Percentiles rank a stretch among this genome's conserved stretches.
Evolutionary conservation across 1,140 invertebrate genomes (phyloP).

Genomic region (Pantala flavescens): DNA sequence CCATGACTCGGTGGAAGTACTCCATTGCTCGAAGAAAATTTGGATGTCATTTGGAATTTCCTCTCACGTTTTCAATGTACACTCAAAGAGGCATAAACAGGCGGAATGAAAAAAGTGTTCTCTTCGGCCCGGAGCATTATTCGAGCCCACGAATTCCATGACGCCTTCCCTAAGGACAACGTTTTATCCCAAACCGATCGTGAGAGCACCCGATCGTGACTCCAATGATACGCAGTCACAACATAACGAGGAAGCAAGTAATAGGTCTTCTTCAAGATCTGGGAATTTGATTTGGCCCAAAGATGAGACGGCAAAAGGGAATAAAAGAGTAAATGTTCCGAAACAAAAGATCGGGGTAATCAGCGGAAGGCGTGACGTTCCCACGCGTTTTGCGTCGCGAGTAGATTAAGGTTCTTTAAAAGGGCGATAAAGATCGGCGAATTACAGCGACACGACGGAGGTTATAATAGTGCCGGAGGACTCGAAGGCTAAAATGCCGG

Average conservation of each 20-base stretch:
- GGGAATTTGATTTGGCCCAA: background rate
- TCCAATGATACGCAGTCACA: background rate
- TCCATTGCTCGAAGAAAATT: too few relatives aligned
- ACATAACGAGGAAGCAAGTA: constrained; percentile 6
- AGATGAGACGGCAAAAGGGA: background rate
- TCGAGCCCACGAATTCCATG: too few relatives aligned
- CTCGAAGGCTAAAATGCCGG: background rate
- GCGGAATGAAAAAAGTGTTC: too few relatives aligned
- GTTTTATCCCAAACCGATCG: background rate
- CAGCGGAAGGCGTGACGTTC: background rate
- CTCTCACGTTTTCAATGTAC: too few relatives aligned
- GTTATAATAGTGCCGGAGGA: background rate
- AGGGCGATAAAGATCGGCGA: background rate
- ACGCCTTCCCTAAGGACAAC: too few relatives aligned
- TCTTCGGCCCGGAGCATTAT: too few relatives aligned
- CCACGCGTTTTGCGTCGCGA: background rate
- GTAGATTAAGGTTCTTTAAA: background rate
- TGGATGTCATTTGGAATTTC: too few relatives aligned
- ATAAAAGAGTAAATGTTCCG: background rate
- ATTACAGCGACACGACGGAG: background rate
- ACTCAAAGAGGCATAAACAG: too few relatives aligned
- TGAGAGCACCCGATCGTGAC: background rate
- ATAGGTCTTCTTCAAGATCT: background rate
- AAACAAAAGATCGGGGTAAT: background rate
- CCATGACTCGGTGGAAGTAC: too few relatives aligned